Evolutionary conservation across 1,140 invertebrate genomes (phyloP).

Genomic region (Brachystomella parvula): DNA sequence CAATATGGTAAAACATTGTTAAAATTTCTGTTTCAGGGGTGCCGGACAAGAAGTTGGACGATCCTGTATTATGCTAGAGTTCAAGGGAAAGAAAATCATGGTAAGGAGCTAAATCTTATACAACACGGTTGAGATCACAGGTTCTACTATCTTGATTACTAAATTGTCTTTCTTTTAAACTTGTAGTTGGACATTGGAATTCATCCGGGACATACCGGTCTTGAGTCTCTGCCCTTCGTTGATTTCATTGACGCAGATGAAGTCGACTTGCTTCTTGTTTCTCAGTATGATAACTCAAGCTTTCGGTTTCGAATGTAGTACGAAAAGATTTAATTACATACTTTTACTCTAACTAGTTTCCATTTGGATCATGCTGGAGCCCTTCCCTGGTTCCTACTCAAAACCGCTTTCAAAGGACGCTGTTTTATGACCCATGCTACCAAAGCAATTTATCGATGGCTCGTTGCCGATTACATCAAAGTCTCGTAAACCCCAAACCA

Average conservation of each 20-base stretch:
- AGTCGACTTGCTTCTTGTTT: slow-evolving; percentile 91
- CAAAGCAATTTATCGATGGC: slow-evolving; percentile 98
- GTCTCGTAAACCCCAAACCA: slow-evolving; percentile 65
- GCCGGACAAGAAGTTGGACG: slow-evolving; percentile 98
- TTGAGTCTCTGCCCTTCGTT: slow-evolving; percentile 95
- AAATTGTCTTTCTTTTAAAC: too few species aligned
- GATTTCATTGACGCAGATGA: slow-evolving; percentile 96
- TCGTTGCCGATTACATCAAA: slow-evolving; percentile 98
- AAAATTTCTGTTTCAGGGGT: slow-evolving; percentile 74
- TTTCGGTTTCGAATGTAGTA: too few species aligned
- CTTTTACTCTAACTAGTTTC: slow-evolving; percentile 63
- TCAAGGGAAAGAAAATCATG: slow-evolving; percentile 99
- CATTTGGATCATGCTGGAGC: slow-evolving; percentile 98
- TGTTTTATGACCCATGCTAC: slow-evolving; percentile 99
- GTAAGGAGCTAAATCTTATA: slow-evolving; percentile 45
- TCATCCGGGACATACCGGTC: slow-evolving; percentile 92
- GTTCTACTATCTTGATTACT: too few species aligned
- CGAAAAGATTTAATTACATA: too few species aligned
- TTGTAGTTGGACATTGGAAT: slow-evolving; percentile 93
- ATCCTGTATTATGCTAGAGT: slow-evolving; percentile 96
- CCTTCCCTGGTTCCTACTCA: slow-evolving; percentile 93
- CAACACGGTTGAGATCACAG: slow-evolving; percentile 4
- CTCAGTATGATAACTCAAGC: slow-evolving; percentile 63
- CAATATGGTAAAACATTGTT: too few species aligned
- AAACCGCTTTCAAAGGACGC: slow-evolving; percentile 94